Percentiles rank a stretch among this genome's conserved stretches.
These are phyloP conservation scores for Myotis findleyi DNA, from an alignment of 2,797 vertebrate genomes.

Conservation along the genomic window DNA sequence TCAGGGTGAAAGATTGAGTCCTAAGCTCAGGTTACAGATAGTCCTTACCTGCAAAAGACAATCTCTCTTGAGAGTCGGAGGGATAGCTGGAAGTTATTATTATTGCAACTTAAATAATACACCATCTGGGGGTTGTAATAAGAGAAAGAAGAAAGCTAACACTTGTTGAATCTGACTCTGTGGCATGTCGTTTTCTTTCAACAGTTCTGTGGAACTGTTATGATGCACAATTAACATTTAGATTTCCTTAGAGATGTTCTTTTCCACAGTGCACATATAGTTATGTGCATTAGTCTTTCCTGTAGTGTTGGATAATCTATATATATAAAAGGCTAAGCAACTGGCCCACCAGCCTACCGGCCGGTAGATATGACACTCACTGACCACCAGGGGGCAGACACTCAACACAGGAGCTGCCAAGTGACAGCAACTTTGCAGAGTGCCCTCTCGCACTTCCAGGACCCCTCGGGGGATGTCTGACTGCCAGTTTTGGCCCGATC, in stretches of 20 bases:
- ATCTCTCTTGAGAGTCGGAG: not conserved
- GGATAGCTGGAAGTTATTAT: not conserved
- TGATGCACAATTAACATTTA: not conserved
- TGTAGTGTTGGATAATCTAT: not conserved
- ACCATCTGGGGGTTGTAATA: not conserved
- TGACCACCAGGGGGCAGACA: too few relatives aligned
- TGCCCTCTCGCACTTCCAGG: too few relatives aligned
- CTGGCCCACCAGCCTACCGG: too few relatives aligned
- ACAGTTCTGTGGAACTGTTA: not conserved
- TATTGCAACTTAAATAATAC: not conserved
- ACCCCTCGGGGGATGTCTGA: too few relatives aligned
- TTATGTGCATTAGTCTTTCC: not conserved
- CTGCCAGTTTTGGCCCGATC: too few relatives aligned
- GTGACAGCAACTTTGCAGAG: too few relatives aligned
- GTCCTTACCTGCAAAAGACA: not conserved
- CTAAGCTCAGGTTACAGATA: not conserved
- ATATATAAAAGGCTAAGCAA: too few relatives aligned
- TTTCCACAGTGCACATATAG: not conserved
- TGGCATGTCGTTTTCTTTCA: not conserved
- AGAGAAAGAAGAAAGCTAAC: not conserved
- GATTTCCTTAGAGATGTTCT: not conserved
- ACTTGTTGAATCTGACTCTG: not conserved
- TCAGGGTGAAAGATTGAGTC: not conserved
- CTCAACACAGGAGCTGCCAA: too few relatives aligned
- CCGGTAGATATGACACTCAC: too few relatives aligned